Evolutionary conservation across 2,113 vertebrate species (phyloP).

Genomic region (Ammospiza caudacuta): DNA sequence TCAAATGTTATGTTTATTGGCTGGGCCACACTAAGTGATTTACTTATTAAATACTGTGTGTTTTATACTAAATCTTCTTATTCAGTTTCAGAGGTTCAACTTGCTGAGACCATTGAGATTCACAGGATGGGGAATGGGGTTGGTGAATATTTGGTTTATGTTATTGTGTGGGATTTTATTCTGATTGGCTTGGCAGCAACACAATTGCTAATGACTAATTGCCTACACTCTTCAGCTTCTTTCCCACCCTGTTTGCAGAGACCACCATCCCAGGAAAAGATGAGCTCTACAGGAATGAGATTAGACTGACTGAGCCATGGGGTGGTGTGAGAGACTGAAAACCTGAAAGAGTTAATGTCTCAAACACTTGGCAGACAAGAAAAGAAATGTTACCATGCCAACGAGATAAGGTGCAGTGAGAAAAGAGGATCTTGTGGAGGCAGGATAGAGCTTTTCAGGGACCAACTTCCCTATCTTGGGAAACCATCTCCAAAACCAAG

Average conservation of each 20-base stretch:
- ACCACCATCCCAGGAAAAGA: background rate
- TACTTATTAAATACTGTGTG: constrained; percentile 82
- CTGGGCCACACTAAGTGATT: constrained; percentile 77
- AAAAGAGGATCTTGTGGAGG: background rate
- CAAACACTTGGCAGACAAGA: background rate
- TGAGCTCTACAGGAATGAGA: background rate
- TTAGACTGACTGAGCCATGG: background rate
- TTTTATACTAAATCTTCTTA: constrained; percentile 80
- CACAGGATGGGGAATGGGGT: background rate
- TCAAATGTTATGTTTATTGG: constrained; percentile 79
- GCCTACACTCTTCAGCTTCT: background rate
- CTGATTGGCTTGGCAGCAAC: background rate
- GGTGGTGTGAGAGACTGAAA: background rate
- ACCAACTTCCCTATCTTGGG: background rate
- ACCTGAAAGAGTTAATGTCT: background rate
- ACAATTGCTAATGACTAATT: background rate
- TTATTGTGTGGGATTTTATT: background rate
- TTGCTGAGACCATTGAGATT: background rate
- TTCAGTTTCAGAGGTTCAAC: constrained; percentile 56
- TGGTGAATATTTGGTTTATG: background rate
- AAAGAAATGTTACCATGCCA: background rate
- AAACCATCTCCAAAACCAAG: background rate
- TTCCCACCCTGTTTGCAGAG: background rate
- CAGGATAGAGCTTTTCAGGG: background rate
- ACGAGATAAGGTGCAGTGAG: background rate